A percentile compares a stretch with the other conserved stretches of the same genome.
Conservation (phyloP, 2,113 vertebrate genomes). For the Rhinolophus ferrumequinum region DNA sequence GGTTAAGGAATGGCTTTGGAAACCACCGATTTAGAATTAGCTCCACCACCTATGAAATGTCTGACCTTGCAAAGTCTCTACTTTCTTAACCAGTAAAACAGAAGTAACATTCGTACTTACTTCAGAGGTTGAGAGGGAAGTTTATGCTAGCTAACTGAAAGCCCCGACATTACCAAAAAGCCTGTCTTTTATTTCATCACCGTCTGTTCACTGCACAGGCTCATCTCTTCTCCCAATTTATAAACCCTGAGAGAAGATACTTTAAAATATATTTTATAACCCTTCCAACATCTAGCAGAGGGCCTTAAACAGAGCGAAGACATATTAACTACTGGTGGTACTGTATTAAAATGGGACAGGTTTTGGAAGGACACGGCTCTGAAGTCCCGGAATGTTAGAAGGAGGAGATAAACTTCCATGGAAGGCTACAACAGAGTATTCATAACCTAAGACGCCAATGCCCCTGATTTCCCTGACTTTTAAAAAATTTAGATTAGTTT, state of each 20-base stretch:
- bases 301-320: not conserved
- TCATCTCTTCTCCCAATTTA: not conserved
- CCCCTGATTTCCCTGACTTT: not conserved
- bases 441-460: not conserved
- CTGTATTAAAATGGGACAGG: not conserved
- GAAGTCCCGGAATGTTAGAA: not conserved
- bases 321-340: not conserved
- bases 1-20: not conserved
- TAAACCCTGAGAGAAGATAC: not conserved
- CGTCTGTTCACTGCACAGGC: constrained; percentile 19
- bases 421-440: not conserved
- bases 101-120: not conserved
- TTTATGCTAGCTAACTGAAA: not conserved
- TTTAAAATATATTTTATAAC: not conserved
- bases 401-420: not conserved
- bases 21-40: not conserved
- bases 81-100: not conserved
- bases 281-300: not conserved
- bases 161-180: not conserved
- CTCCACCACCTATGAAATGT: not conserved
- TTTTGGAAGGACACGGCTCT: not conserved
- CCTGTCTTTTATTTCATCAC: not conserved
- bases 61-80: not conserved
- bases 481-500: not conserved
- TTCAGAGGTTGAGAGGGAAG: not conserved